Conservation (phyloP, 2,888 invertebrate genomes). For the Folsomia candida region DNA sequence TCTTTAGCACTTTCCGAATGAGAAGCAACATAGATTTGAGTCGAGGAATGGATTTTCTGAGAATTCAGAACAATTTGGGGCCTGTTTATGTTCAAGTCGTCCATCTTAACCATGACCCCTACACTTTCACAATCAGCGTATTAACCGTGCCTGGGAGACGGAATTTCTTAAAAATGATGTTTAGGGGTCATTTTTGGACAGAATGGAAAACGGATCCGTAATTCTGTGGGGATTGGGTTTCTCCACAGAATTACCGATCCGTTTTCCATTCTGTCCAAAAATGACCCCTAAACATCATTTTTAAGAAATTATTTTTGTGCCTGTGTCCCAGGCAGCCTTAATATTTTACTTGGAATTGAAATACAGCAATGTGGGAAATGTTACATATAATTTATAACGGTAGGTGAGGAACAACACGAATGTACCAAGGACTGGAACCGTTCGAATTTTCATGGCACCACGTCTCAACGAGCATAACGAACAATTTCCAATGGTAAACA, state of each 20-base stretch:
- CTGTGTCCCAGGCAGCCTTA: no score
- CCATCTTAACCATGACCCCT: conserved; percentile 52
- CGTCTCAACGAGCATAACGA: conserved; percentile 65
- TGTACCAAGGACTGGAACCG: conserved; percentile 62
- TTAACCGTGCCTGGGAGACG: no score
- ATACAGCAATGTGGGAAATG: not conserved
- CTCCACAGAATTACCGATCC: no score
- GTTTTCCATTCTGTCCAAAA: no score
- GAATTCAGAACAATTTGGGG: conserved; percentile 35
- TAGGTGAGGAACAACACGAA: conserved; percentile 53
- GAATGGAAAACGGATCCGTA: no score
- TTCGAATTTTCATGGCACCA: conserved; percentile 70
- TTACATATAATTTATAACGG: not conserved
- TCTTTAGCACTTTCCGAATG: conserved; percentile 72
- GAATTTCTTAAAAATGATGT: no score
- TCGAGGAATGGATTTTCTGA: conserved; percentile 74
- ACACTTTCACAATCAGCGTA: conserved; percentile 51
- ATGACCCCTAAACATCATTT: no score
- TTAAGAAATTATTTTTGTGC: no score
- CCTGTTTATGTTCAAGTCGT: conserved; percentile 49
- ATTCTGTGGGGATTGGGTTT: no score
- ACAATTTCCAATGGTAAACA: conserved; percentile 60
- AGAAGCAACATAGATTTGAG: conserved; percentile 73
- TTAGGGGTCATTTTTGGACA: no score
- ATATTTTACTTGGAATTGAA: no score